Evolutionary conservation across 2,797 vertebrate genomes (phyloP), one percentile per base, ranked within the genome.

Genomic region (Pelochelys cantorii): DNA sequence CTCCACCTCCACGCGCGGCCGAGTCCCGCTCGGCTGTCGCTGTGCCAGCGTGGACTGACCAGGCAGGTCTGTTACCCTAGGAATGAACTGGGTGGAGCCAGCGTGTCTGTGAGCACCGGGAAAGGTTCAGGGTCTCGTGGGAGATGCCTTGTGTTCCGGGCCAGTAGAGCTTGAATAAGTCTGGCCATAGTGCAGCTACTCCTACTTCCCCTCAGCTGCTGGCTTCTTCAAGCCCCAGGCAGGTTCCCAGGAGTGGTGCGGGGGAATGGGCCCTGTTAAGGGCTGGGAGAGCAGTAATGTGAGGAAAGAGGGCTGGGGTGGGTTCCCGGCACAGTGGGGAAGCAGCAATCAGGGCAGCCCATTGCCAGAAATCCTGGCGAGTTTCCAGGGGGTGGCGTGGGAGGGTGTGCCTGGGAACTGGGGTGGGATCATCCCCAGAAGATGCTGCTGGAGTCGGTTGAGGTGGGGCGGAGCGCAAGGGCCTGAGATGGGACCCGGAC

Each of bases 21-120:
- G 17, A 17, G 65, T 3, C 17, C 9, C 1, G 5, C 2, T 20
- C 4, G n/a, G n/a, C 9, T 2, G 9, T 5, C 18, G 8, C 17
- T 3, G 59, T 29, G 12, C 14, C 59, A 14, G 13, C 1, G 6
- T 2, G 15, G n/a, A 8, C 62, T n/a, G 8, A 17, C 42, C 42
- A 42, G 42, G 42, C 42, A 6, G 42, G 42, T 42, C 42, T 42
- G 42, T 6, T 42, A 42, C 42, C 65, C n/a, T 37, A 20, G 9
- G 65, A 18, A 71, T 1, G 18, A 37, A n/a, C 62, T 2, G 15
- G 5, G 31, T 15, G 0, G 31, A 65, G 7, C 17, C 18, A 12
- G 65, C 9, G 5, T 11, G 18, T 11, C 17, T 17, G 62, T 31
- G 2, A n/a, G 31, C 9, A 9, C n/a, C 5, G 20, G 18, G 65